Evolutionary conservation across 2,797 vertebrate species (phyloP).

Genomic region (Helarctos malayanus): DNA sequence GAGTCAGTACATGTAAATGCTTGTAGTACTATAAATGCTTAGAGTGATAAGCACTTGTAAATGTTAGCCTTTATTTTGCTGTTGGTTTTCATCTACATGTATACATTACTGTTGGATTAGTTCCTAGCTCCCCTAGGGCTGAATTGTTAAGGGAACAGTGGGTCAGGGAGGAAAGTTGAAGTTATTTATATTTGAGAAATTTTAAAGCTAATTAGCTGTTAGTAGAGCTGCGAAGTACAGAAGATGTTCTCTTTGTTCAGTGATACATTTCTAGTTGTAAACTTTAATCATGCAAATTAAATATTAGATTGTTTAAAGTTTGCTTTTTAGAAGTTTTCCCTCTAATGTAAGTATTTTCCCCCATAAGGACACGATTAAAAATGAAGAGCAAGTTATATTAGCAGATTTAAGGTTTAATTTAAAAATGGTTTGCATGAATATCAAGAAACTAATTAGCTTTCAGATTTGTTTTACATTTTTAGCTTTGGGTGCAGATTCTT

Average conservation of each 20-base stretch:
- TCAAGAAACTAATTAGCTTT: not conserved
- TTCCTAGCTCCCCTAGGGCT: not conserved
- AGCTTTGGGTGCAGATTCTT: not conserved
- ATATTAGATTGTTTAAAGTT: conserved; percentile 51
- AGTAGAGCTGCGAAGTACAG: not conserved
- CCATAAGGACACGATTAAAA: not conserved
- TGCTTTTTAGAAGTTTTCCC: not conserved
- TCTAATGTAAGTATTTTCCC: conserved; percentile 20
- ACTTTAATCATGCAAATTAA: conserved; percentile 28
- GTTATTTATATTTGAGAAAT: not conserved
- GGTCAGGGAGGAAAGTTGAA: not conserved
- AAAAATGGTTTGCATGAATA: conserved; percentile 1
- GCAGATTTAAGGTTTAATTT: conserved; percentile 54
- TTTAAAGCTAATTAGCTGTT: conserved; percentile 12
- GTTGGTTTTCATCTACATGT: not conserved
- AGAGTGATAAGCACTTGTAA: not conserved
- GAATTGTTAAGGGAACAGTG: not conserved
- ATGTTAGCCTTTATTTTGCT: not conserved
- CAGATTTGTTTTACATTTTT: not conserved
- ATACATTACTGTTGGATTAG: not conserved
- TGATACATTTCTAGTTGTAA: conserved; percentile 28
- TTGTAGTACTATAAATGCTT: not conserved
- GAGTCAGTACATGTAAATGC: not conserved
- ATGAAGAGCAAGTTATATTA: conserved; percentile 39
- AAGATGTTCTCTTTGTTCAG: not conserved